Conservation (phyloP, 2,113 vertebrate genomes). For the Lates calcarifer region DNA sequence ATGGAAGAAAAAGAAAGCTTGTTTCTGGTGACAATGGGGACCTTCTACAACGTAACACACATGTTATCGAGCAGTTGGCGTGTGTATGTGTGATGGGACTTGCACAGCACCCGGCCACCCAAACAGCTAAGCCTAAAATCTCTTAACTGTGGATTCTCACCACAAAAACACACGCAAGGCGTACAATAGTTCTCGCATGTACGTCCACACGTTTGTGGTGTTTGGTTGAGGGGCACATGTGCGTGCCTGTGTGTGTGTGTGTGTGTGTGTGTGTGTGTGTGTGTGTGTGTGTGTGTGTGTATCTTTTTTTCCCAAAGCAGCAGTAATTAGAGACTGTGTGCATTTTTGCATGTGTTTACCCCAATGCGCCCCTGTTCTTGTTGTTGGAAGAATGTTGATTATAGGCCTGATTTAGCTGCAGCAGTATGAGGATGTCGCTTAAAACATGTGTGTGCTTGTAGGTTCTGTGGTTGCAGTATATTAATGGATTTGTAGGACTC, state of each 20-base stretch:
- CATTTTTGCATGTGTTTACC: constrained; percentile 56
- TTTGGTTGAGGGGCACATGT: constrained; percentile 18
- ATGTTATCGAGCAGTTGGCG: neutral
- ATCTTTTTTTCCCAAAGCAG: constrained; percentile 49
- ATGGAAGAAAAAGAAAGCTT: constrained; percentile 28
- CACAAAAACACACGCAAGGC: constrained; percentile 5
- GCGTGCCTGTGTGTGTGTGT: constrained; percentile 21
- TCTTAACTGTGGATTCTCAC: constrained; percentile 26
- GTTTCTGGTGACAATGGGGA: constrained; percentile 40
- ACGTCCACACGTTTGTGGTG: constrained; percentile 20
- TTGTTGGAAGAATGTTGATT: constrained; percentile 74
- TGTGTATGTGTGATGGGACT: constrained; percentile 24
- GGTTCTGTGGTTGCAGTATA: neutral
- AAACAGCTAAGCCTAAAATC: constrained; percentile 34
- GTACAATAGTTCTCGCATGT: constrained; percentile 19
- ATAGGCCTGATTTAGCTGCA: constrained; percentile 65
- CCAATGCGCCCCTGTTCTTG: constrained; percentile 45
- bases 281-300: constrained; percentile 25
- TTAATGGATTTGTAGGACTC: neutral
- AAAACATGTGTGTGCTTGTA: constrained; percentile 35
- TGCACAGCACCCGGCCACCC: constrained; percentile 11
- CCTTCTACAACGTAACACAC: constrained; percentile 1
- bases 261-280: constrained; percentile 26
- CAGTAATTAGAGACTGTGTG: constrained; percentile 67
- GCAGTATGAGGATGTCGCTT: constrained; percentile 25